Percentiles rank a stretch among this genome's conserved stretches.
phyloP scores from a whole-genome alignment of 2,797 vertebrate genomes.

The Paedocypris micromegethes region DNA sequence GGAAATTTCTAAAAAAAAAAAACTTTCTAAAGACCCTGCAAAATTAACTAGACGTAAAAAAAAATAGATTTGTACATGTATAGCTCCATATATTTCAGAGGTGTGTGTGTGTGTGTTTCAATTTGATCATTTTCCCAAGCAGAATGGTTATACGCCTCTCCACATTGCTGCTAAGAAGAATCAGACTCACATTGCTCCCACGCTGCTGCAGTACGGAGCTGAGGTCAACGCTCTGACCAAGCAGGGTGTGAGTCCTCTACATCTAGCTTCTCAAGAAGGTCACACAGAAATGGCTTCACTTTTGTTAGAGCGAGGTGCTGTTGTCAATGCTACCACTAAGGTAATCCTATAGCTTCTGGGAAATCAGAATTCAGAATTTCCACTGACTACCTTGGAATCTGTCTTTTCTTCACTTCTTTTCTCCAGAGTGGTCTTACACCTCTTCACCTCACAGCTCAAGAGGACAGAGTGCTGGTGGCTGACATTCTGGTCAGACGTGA shows the following conservation, averaged over 20 bases:
- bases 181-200: slow-evolving; percentile 82
- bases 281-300: slow-evolving; percentile 87
- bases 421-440: slow-evolving; percentile 83
- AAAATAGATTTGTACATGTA: too few relatives aligned
- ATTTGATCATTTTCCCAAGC: slow-evolving; percentile 39
- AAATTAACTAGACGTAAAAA: too few relatives aligned
- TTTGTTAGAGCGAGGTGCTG: slow-evolving; percentile 85
- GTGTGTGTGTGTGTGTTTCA: slow-evolving; percentile 6
- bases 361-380: neutral
- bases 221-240: slow-evolving; percentile 88
- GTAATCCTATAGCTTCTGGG: slow-evolving; percentile 56
- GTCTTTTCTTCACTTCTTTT: neutral
- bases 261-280: slow-evolving; percentile 95
- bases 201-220: slow-evolving; percentile 81
- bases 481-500: slow-evolving; percentile 83
- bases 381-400: neutral
- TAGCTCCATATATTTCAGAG: neutral
- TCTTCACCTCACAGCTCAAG: slow-evolving; percentile 90
- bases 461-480: slow-evolving; percentile 86
- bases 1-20: too few relatives aligned
- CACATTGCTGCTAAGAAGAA: slow-evolving; percentile 97
- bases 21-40: too few relatives aligned
- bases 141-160: slow-evolving; percentile 94
- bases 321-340: slow-evolving; percentile 84
- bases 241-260: slow-evolving; percentile 92